Evolutionary conservation across 1,140 invertebrate genomes (phyloP).

Genomic region (Choristoneura fumiferana): DNA sequence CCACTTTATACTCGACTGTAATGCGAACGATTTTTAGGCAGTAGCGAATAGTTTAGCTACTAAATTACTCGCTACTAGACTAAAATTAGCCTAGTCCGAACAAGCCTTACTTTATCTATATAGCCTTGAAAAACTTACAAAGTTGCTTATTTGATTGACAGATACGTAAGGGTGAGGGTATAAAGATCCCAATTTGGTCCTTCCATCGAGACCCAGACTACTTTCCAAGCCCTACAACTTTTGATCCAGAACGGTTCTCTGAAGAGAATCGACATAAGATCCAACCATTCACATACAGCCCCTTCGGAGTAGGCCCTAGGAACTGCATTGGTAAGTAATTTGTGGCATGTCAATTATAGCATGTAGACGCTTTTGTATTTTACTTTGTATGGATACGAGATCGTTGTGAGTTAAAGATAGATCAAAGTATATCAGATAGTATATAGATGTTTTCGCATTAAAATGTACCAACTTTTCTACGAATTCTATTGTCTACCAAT

Average conservation of each 20-base stretch:
- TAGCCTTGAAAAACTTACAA: too few species aligned
- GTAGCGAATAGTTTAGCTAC: too few species aligned
- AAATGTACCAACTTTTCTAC: too few species aligned
- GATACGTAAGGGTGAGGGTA: slow-evolving; percentile 59
- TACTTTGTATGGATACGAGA: background rate
- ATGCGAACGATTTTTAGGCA: too few species aligned
- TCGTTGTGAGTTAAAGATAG: too few species aligned
- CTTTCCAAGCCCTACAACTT: slow-evolving; percentile 78
- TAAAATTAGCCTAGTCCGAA: too few species aligned
- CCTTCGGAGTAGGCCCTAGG: slow-evolving; percentile 82
- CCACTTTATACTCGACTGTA: too few species aligned
- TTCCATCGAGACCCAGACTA: slow-evolving; percentile 78
- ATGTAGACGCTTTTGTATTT: background rate
- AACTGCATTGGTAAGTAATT: slow-evolving; percentile 80
- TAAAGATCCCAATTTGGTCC: slow-evolving; percentile 74
- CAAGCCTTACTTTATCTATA: too few species aligned
- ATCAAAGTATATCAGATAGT: too few species aligned
- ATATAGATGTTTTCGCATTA: too few species aligned
- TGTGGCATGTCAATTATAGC: background rate
- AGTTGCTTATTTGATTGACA: slow-evolving; percentile 18
- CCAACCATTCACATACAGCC: slow-evolving; percentile 76
- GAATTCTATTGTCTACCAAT: too few species aligned
- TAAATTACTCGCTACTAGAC: too few species aligned
- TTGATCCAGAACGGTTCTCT: slow-evolving; percentile 80
- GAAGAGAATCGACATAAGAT: slow-evolving; percentile 76